A percentile compares a stretch with the other conserved stretches of the same genome.
phyloP scores from a whole-genome alignment of 2,888 invertebrate species.

The Drosophila macrothrix region DNA sequence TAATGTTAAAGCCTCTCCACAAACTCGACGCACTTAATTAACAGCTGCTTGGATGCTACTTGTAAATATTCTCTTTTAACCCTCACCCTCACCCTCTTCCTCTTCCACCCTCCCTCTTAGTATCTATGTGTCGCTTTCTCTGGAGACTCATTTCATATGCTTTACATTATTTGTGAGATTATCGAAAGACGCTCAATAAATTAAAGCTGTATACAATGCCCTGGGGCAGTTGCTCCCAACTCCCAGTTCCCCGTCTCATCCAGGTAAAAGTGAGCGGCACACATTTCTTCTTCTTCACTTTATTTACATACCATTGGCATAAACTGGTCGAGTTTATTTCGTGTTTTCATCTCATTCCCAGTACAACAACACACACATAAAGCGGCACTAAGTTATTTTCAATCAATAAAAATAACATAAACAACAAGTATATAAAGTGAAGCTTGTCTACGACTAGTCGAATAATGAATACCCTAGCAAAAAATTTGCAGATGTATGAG shows the following conservation, averaged over 20 bases:
- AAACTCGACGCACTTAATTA: conserved; percentile 64
- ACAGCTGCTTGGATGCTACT: conserved; percentile 39
- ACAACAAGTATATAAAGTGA: conserved; percentile 52
- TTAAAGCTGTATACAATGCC: conserved; percentile 41
- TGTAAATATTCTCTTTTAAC: conserved; percentile 1
- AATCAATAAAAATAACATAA: conserved; percentile 79
- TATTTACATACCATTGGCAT: conserved; percentile 74
- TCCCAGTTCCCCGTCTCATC: neutral
- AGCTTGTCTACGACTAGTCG: neutral
- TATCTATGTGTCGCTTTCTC: conserved; percentile 22
- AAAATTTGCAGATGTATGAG: neutral
- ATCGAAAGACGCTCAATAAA: conserved; percentile 60
- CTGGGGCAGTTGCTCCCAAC: conserved; percentile 16
- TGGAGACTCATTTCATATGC: conserved; percentile 40
- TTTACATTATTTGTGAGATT: conserved; percentile 49
- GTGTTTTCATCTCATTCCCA: conserved; percentile 26
- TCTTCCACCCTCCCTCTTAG: conserved; percentile 1
- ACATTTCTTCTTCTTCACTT: conserved; percentile 49
- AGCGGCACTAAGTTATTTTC: conserved; percentile 78
- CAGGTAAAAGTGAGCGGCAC: conserved; percentile 23
- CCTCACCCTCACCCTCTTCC: neutral
- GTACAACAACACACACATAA: conserved; percentile 53
- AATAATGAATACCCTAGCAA: conserved; percentile 13
- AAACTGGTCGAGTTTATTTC: conserved; percentile 71
- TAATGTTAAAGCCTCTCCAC: conserved; percentile 47